phyloP scores from a whole-genome alignment of 2,113 vertebrate genomes.

The Labeo catla region DNA sequence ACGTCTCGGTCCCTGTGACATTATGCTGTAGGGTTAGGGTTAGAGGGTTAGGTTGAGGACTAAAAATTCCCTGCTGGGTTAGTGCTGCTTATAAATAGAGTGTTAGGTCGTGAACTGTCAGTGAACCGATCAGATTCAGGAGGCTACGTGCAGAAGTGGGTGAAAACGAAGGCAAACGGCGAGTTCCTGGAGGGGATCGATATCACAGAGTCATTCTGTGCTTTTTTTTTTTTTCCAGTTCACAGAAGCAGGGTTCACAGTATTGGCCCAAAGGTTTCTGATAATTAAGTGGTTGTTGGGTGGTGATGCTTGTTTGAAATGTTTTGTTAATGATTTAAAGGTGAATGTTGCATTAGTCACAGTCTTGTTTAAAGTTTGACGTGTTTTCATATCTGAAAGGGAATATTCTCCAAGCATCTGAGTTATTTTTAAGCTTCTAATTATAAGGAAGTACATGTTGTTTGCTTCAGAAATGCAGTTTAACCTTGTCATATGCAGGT shows the following conservation, averaged over 20 bases:
- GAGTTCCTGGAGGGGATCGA: constrained; percentile 32
- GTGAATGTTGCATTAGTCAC: background rate
- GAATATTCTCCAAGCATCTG: background rate
- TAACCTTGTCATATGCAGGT: background rate
- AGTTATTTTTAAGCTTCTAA: constrained; percentile 8
- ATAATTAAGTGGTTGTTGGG: background rate
- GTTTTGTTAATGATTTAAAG: constrained; percentile 6
- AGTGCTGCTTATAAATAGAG: constrained; percentile 15
- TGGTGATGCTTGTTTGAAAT: background rate
- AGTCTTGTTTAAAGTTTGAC: constrained; percentile 22
- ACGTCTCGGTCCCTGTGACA: constrained; percentile 2
- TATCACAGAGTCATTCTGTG: background rate
- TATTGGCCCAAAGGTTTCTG: constrained; percentile 9
- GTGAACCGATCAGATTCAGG: constrained; percentile 3
- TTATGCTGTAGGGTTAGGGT: constrained; percentile 10
- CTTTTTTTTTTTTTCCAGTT: background rate
- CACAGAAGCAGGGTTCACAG: constrained; percentile 1
- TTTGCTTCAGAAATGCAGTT: constrained; percentile 13
- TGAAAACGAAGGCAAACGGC: constrained; percentile 10
- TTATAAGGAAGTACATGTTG: background rate
- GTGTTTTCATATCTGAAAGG: background rate
- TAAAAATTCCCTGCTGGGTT: constrained; percentile 22
- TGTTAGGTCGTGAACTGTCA: constrained; percentile 2
- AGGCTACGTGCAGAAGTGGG: constrained; percentile 42
- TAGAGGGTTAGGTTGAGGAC: constrained; percentile 11